Percentiles rank a stretch among this genome's conserved stretches.
Conservation (phyloP, 2,113 vertebrate species). For the Amblyopsis rosae region DNA sequence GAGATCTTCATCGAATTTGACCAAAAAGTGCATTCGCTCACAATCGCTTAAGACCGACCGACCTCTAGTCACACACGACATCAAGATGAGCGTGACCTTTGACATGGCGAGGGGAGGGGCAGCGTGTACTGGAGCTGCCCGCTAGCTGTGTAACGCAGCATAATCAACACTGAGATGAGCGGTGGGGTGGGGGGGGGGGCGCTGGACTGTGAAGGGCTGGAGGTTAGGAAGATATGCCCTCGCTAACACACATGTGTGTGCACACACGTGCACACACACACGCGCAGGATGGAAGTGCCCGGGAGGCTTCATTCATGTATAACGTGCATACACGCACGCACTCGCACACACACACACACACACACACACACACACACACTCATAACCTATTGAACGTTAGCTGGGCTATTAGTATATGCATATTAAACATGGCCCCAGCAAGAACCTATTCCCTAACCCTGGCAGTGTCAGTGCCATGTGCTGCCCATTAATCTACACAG, state of each 20-base stretch:
- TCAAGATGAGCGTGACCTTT: constrained; percentile 63
- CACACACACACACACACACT: constrained; percentile 1
- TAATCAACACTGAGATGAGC: constrained; percentile 69
- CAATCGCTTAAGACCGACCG: no score
- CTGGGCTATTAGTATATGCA: no score
- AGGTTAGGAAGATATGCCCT: constrained; percentile 47
- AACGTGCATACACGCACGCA: constrained; percentile 1
- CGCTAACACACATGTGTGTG: constrained; percentile 49
- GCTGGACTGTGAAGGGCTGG: constrained; percentile 68
- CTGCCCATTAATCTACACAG: background rate
- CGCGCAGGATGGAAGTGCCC: constrained; percentile 19
- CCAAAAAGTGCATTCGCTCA: no score
- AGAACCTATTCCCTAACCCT: constrained; percentile 7
- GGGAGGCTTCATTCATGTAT: constrained; percentile 1
- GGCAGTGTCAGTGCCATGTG: background rate
- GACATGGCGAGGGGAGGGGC: constrained; percentile 43
- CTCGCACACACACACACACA: constrained; percentile 6
- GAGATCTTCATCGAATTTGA: no score
- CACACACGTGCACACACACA: constrained; percentile 41
- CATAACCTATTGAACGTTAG: no score
- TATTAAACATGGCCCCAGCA: background rate
- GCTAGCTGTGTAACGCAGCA: constrained; percentile 63
- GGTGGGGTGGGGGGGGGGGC: constrained; percentile 31
- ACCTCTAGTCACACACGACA: no score
- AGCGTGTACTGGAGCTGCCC: constrained; percentile 61